These are phyloP conservation scores for Orbicella faveolata DNA, from an alignment of 64 coral and sea anemone genomes.

Conservation along the genomic window DNA sequence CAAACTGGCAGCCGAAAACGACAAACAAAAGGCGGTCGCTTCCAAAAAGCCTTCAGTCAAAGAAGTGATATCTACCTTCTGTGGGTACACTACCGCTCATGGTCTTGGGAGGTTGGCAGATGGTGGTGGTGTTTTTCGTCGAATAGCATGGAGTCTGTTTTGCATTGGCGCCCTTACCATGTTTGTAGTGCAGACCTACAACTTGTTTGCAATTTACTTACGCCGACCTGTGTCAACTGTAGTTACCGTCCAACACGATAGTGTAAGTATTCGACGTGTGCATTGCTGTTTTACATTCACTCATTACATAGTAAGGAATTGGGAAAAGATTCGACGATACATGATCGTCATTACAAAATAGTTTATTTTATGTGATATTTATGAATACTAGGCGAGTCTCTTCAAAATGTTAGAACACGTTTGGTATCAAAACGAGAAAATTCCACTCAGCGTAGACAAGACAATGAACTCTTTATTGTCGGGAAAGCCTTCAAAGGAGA, in stretches of 20 bases:
- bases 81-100: conserved; percentile 42
- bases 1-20: background rate
- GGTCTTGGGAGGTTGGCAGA: conserved; percentile 31
- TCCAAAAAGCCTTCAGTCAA: background rate
- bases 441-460: no score
- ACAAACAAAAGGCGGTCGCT: background rate
- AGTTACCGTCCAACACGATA: conserved; percentile 14
- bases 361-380: no score
- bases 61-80: conserved; percentile 10
- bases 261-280: background rate
- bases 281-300: no score
- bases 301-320: no score
- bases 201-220: conserved; percentile 11
- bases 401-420: no score
- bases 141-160: conserved; percentile 3
- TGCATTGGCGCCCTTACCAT: conserved; percentile 18
- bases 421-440: no score
- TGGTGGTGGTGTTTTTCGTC: background rate
- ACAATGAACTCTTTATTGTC: no score
- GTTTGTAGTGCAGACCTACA: conserved; percentile 14
- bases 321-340: no score
- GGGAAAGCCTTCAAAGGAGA: no score
- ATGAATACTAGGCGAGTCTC: no score
- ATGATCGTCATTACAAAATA: no score
- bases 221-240: conserved; percentile 29